These are phyloP conservation scores for Leucozona laternaria DNA, from an alignment of 2,888 invertebrate genomes.

Conservation along the genomic window DNA sequence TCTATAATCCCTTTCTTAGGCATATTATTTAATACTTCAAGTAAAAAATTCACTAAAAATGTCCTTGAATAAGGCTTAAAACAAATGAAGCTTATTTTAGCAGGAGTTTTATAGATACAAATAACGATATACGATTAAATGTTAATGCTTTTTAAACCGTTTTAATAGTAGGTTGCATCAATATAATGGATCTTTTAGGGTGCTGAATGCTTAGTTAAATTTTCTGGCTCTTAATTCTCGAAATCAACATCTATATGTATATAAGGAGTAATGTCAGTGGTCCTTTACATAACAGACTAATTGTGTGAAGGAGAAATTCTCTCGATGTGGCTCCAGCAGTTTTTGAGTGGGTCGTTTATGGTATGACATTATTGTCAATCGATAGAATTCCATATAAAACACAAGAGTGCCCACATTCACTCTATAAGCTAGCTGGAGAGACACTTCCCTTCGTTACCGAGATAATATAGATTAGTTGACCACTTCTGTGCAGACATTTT, in stretches of 20 bases:
- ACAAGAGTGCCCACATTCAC: constrained; percentile 14
- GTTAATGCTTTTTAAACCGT: not conserved
- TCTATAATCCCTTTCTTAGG: not conserved
- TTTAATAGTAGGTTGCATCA: not conserved
- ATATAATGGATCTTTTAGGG: not conserved
- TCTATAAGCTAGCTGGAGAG: not conserved
- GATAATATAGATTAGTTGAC: constrained; percentile 59
- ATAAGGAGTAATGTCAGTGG: not conserved
- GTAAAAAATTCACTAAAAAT: not conserved
- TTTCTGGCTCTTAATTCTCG: not conserved
- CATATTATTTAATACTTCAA: not conserved
- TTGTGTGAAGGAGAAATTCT: constrained; percentile 10
- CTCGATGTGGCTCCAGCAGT: constrained; percentile 40
- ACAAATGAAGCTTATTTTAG: not conserved
- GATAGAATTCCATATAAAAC: constrained; percentile 7
- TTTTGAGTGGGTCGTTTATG: constrained; percentile 56
- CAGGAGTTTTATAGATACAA: not conserved
- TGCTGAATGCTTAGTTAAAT: not conserved
- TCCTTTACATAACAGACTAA: not conserved
- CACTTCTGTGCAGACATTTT: constrained; percentile 29
- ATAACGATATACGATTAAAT: not conserved
- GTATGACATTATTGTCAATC: constrained; percentile 42
- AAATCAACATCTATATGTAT: not conserved
- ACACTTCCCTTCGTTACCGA: constrained; percentile 6
- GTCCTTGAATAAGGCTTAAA: not conserved